These are phyloP conservation scores for Characodon lateralis DNA, from an alignment of 2,797 vertebrate species.

Conservation along the genomic window DNA sequence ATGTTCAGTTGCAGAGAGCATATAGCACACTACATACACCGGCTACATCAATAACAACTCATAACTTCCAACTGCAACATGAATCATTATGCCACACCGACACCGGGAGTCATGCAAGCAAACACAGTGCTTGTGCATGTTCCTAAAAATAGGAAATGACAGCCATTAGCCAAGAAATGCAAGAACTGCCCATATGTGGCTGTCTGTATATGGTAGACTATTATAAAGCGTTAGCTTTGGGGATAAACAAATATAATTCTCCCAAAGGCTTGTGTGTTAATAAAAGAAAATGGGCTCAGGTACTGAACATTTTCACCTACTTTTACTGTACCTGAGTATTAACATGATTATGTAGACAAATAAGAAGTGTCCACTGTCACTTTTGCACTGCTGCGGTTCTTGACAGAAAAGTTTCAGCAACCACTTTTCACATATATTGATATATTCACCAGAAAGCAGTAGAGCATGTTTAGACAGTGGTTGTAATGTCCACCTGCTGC, in stretches of 20 bases:
- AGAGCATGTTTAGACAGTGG: slow-evolving; percentile 42
- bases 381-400: not conserved
- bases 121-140: slow-evolving; percentile 25
- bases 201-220: slow-evolving; percentile 1
- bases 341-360: slow-evolving; percentile 27
- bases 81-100: slow-evolving; percentile 48
- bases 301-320: slow-evolving; percentile 33
- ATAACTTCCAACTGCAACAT: slow-evolving; percentile 52
- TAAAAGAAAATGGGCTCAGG: slow-evolving; percentile 64
- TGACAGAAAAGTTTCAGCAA: slow-evolving; percentile 3
- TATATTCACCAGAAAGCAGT: slow-evolving; percentile 47
- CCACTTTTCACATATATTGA: not conserved
- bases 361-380: not conserved
- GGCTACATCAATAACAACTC: slow-evolving; percentile 70
- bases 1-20: slow-evolving; percentile 51
- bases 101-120: slow-evolving; percentile 32
- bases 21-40: slow-evolving; percentile 46
- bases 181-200: slow-evolving; percentile 19
- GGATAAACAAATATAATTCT: slow-evolving; percentile 24
- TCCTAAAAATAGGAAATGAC: slow-evolving; percentile 44
- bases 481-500: slow-evolving; percentile 67
- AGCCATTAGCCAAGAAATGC: slow-evolving; percentile 24
- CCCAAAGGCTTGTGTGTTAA: slow-evolving; percentile 62
- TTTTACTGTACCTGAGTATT: slow-evolving; percentile 31
- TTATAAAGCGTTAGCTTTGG: slow-evolving; percentile 44